These are phyloP conservation scores for Eucera pruinosa DNA, from an alignment of 2,888 invertebrate species.

Conservation along the genomic window DNA sequence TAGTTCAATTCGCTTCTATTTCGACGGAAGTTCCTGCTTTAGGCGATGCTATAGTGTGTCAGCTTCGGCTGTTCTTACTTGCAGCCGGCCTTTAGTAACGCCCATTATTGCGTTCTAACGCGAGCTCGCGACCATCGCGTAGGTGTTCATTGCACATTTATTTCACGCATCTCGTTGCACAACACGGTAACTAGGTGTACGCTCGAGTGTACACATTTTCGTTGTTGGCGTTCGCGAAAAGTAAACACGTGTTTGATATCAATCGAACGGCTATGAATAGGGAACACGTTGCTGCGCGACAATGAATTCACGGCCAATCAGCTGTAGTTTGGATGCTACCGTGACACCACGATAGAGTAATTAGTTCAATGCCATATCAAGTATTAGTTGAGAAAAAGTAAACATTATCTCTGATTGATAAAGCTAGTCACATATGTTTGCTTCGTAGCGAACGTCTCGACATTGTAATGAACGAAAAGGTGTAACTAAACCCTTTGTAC, in stretches of 20 bases:
- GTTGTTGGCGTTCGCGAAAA: neutral
- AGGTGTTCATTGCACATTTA: conserved; percentile 39
- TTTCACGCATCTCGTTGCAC: conserved; percentile 42
- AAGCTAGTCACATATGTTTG: neutral
- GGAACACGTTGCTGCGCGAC: neutral
- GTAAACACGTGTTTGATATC: conserved; percentile 35
- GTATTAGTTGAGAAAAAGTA: neutral
- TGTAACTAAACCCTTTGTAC: too few relatives aligned
- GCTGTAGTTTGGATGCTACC: neutral
- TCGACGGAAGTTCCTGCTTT: conserved; percentile 79
- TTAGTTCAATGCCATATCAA: neutral
- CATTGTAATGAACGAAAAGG: too few relatives aligned
- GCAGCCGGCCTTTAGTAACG: conserved; percentile 26
- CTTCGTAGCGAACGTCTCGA: too few relatives aligned
- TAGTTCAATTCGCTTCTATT: conserved; percentile 71
- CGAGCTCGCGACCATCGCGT: conserved; percentile 19
- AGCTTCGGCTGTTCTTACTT: conserved; percentile 62
- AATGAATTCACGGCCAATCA: conserved; percentile 18
- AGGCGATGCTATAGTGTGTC: conserved; percentile 60
- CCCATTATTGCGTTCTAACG: conserved; percentile 15
- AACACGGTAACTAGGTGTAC: conserved; percentile 33
- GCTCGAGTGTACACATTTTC: conserved; percentile 21
- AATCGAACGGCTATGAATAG: neutral
- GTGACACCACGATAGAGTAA: neutral
- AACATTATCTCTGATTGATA: conserved; percentile 10